These are phyloP conservation scores for Presbytis comata DNA, from an alignment of 2,797 vertebrate species.

Conservation along the genomic window DNA sequence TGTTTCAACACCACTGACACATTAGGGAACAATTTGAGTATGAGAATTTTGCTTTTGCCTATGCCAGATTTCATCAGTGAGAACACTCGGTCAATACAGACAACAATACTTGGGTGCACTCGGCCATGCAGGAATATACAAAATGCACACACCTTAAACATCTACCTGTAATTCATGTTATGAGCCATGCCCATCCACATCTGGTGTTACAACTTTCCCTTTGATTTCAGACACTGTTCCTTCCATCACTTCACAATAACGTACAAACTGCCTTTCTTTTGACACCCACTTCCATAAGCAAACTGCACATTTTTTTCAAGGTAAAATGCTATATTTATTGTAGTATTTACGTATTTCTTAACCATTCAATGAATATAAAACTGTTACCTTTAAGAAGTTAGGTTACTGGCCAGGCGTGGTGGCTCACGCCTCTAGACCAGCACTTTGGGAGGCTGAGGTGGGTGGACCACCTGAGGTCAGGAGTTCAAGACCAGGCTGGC, in stretches of 20 bases:
- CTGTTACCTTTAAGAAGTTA: slow-evolving; percentile 7
- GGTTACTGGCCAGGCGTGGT: neutral
- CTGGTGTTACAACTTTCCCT: neutral
- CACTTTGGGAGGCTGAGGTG: too few species aligned
- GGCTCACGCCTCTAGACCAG: too few species aligned
- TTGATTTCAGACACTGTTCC: neutral
- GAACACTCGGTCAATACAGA: neutral
- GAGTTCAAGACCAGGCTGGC: too few species aligned
- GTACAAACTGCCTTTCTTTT: neutral
- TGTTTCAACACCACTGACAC: fast-evolving
- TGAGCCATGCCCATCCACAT: neutral
- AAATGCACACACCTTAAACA: neutral
- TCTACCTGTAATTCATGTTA: neutral
- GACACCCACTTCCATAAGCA: neutral
- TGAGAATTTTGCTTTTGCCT: neutral
- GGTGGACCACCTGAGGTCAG: too few species aligned
- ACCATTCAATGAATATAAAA: neutral
- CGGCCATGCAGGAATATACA: neutral
- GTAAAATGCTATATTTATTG: neutral
- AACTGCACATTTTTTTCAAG: neutral
- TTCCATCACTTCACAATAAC: neutral
- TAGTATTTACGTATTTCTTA: slow-evolving; percentile 30
- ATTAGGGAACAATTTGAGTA: fast-evolving
- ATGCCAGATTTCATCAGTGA: neutral
- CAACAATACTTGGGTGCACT: fast-evolving